Base-by-base conservation (phyloP, 92 coral and sea anemone genomes). In the Pocillopora grandis region DNA sequence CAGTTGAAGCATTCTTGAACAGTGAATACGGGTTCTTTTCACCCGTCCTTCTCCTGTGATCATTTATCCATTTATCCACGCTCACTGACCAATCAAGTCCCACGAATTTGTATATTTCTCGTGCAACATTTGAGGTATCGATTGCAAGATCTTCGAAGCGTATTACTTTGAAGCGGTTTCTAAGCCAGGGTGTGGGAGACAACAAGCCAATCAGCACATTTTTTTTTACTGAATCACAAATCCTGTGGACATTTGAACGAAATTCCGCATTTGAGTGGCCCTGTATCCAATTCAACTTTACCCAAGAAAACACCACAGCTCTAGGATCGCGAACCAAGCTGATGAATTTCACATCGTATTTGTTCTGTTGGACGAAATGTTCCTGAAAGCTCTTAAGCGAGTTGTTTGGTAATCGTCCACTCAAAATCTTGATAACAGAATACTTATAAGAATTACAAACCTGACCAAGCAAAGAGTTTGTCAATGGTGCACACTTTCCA, bases 321-420 rank as follows among this genome's bases (percentile, higher is more conserved):
- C 93, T 89, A 14, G 93, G 93, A 58, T 90, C 93, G 13, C 93
- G 93, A 67, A 87, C 86, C 35, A 90, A 80, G 57, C 87, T 84
- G 13, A 87, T 21, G 0, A 87, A 57, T 72, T 87, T 90, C 37
- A 71, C 79, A 55, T 72, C 79, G 75, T 69, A 87, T 10, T 20
- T 37, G 37, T 31, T 68, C 52, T 58, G 70, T 20, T 71, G 14
- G 75, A 75, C 57, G 67, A 90, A 74, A 35, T 77, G 59, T 13
- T 60, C 85, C 42, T 74, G 56, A 21, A 90, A 62, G 55, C 72
- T 79, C 57, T 72, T 20, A 18, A 90, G 12, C 62, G 70, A 58
- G 77, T 82, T 87, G 56, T 74, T 83, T 2, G 84, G 75, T 18
- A 90, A 27, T 12, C 93, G 86, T 18, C 72, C 72, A 9, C 86